Base-by-base conservation (phyloP, 2,113 vertebrate species). In the Platichthys flesus region DNA sequence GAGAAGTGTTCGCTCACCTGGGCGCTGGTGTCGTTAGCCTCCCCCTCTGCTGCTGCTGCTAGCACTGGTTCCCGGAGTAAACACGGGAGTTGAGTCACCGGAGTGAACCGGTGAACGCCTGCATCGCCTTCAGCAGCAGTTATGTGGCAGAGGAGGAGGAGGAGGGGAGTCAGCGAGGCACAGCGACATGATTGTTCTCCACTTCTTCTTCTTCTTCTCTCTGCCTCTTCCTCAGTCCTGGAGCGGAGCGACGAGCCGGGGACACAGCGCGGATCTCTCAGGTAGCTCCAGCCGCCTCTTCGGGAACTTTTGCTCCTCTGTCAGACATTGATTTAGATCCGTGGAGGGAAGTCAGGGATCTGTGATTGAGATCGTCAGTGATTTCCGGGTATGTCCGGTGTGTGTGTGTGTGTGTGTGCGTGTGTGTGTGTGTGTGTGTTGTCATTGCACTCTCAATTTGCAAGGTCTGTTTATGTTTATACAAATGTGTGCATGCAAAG, bases 151-250 rank as follows among this genome's bases (percentile, higher is more conserved):
- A 56, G 66, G 87, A 82, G 88, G 84, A 83, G 86, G 81, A 35
- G 84, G 87, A 81, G 81, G 37, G 74, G 47, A 54, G 74, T 24
- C 42, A 20, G 16, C 67, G 65, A 35, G 52, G 82, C 68, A 93
- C 93, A 94, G 90, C 83, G 89, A 88, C 83, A 69, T 74, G 81
- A 92, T 90, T 94, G 92, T 92, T 91, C 71, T 76, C 75, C 62
- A 74, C 45, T 63, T 64, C 67, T 78, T 12, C 24, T 6, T 16
- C 21, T 10, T 59, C 75, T 51, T 73, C 76, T 72, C 1, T 28
- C 54, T 3, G 63, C 75, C 56, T 73, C 76, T 72, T 60, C 31
- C 71, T 69, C 81, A 69, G 40, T 60, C 80, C 67, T 70, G 69
- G 68, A 74, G 60, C 61, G 65, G 52, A 81, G 63, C 42, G 26